Conservation (phyloP, 2,797 vertebrate species). For the Caiman crocodilus region DNA sequence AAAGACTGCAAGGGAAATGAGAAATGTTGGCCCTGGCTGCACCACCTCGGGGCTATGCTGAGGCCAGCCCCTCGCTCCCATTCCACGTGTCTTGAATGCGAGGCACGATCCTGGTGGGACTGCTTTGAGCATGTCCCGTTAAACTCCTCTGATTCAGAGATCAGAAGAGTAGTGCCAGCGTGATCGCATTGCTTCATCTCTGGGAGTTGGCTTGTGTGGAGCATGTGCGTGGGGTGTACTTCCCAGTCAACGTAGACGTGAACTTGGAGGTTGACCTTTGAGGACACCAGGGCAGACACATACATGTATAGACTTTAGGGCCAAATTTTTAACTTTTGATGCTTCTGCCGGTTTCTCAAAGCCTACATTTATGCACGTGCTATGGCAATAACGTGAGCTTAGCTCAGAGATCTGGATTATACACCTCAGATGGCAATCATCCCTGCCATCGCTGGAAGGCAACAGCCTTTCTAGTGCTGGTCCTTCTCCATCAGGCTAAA, state of each 20-base stretch:
- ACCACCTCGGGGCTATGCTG: no score
- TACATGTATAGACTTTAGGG: not conserved
- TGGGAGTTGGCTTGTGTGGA: no score
- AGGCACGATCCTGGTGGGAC: no score
- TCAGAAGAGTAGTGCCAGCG: no score
- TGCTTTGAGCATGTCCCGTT: no score
- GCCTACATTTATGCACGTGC: not conserved
- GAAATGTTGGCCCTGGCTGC: not conserved
- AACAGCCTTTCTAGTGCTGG: not conserved
- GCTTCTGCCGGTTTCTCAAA: not conserved
- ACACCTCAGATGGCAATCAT: fast-evolving
- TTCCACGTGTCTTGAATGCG: no score
- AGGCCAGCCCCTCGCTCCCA: no score
- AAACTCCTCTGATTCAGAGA: no score
- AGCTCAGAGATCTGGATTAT: not conserved
- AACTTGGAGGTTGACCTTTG: not conserved
- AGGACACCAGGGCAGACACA: not conserved
- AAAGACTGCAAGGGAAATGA: not conserved
- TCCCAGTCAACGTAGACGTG: no score
- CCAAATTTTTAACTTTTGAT: not conserved
- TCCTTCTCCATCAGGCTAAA: not conserved
- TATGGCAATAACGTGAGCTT: not conserved
- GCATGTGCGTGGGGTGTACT: no score
- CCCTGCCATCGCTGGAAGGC: fast-evolving
- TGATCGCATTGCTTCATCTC: no score